Evolutionary conservation across 2,888 invertebrate genomes (phyloP), one percentile per base, ranked within the genome.

Genomic region (Dascillus cervinus): DNA sequence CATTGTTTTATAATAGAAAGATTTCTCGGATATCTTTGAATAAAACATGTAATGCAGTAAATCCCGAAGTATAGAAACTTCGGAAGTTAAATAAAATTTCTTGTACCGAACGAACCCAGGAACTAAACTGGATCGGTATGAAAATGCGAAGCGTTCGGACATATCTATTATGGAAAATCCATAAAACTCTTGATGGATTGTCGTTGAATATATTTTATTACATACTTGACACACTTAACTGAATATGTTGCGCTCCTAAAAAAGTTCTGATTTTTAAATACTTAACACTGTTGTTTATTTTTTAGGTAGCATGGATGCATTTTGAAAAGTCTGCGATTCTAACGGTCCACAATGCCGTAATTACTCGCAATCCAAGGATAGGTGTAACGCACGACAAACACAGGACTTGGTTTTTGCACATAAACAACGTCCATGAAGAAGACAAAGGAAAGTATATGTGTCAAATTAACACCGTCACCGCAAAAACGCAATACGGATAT

Each of bases 251-350:
- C n/a, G n/a, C n/a, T n/a, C n/a, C n/a, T n/a, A n/a, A n/a, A n/a
- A n/a, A n/a, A n/a, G 17, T 8, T 17, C 17, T 17, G 17, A 17
- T 17, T 17, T n/a, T n/a, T n/a, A n/a, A n/a, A n/a, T 17, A 6
- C 4, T 17, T 8, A 6, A 17, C 11, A 8, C 6, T 3, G 10
- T 39, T 41, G 49, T 32, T 45, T 47, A 54, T 39, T 43, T 66
- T 69, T 15, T 70, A 92, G 92, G 90, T 92, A 44, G 92, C 91
- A 52, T 92, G 91, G 92, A 91, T 92, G 84, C 86, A 91, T 65
- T 90, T 87, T 64, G 91, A 91, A 64, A 89, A 89, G 66, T 89
- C 89, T 29, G 90, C 91, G 26, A 91, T 92, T 56, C 67, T 92
- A 58, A 90, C 91, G 24, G 90, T 91, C 29, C 89, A 91, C 69